Conservation (phyloP, 1,140 invertebrate genomes). For the Leucophenga varia region DNA sequence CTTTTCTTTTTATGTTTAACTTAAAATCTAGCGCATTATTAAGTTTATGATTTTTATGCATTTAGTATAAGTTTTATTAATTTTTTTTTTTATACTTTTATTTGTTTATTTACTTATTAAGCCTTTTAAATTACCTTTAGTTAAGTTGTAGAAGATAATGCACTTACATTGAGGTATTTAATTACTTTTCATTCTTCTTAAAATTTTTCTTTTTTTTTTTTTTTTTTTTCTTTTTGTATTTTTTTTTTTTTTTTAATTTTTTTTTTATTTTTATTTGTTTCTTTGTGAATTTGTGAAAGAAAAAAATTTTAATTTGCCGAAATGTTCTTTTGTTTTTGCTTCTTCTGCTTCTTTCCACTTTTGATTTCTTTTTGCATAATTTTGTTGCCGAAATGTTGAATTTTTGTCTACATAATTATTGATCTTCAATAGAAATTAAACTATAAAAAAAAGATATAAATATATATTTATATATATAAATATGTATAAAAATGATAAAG, state of each 20-base stretch:
- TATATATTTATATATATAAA: slow-evolving; percentile 15
- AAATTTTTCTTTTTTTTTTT: slow-evolving; percentile 13
- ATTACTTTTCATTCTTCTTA: slow-evolving; percentile 52
- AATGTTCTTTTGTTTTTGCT: slow-evolving; percentile 1
- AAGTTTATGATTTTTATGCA: slow-evolving; percentile 1
- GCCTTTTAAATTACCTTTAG: slow-evolving; percentile 14
- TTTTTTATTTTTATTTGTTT: slow-evolving; percentile 21
- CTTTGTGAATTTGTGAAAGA: slow-evolving; percentile 3
- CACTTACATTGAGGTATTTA: slow-evolving; percentile 53
- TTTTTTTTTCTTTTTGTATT: slow-evolving; percentile 24
- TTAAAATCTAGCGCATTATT: too few species aligned
- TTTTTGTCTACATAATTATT: slow-evolving; percentile 28
- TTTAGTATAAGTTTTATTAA: slow-evolving; percentile 20
- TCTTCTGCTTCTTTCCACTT: slow-evolving; percentile 6
- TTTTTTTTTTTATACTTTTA: slow-evolving; percentile 13
- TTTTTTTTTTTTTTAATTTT: slow-evolving; percentile 22
- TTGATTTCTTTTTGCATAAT: slow-evolving; percentile 6
- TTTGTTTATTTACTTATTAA: slow-evolving; percentile 11
- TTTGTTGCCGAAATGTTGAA: slow-evolving; percentile 46
- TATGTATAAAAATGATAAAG: too few species aligned
- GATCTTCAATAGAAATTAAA: slow-evolving; percentile 6
- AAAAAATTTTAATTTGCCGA: slow-evolving; percentile 12
- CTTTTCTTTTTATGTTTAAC: slow-evolving; percentile 13
- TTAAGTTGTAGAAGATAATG: slow-evolving; percentile 47
- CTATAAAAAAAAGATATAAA: slow-evolving; percentile 6